Evolutionary conservation across 2,113 vertebrate species (phyloP).

Genomic region (Rhabdornis inornatus): DNA sequence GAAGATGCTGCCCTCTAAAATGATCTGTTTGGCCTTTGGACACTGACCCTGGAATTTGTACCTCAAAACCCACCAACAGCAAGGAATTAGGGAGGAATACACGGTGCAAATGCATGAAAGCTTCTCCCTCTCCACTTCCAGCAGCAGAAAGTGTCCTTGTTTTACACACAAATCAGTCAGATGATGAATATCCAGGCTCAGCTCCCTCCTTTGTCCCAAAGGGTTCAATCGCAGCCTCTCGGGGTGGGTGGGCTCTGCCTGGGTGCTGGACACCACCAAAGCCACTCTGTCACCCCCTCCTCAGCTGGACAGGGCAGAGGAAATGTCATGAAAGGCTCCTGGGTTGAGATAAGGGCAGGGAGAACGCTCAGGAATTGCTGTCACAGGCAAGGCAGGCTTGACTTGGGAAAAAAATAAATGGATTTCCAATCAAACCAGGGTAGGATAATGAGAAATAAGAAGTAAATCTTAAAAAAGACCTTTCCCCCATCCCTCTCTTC

Average conservation of each 20-base stretch:
- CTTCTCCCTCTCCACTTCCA: not conserved
- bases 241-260: not conserved
- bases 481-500: fast-evolving
- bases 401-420: fast-evolving
- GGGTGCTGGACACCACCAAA: not conserved
- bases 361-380: not conserved
- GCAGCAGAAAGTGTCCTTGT: not conserved
- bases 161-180: fast-evolving
- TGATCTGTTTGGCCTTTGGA: not conserved
- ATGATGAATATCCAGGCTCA: not conserved
- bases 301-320: not conserved
- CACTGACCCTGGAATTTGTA: not conserved
- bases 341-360: not conserved
- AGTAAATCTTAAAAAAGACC: fast-evolving
- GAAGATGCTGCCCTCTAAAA: slow-evolving; percentile 3
- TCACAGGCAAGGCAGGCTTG: not conserved
- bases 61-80: not conserved
- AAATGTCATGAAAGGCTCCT: not conserved
- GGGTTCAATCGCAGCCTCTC: fast-evolving
- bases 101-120: fast-evolving
- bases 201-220: not conserved
- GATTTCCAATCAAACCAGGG: not conserved
- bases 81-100: not conserved
- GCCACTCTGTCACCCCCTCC: not conserved
- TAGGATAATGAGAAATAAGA: not conserved